Conservation (phyloP, 2,888 invertebrate genomes). For the Lagria hirta region DNA sequence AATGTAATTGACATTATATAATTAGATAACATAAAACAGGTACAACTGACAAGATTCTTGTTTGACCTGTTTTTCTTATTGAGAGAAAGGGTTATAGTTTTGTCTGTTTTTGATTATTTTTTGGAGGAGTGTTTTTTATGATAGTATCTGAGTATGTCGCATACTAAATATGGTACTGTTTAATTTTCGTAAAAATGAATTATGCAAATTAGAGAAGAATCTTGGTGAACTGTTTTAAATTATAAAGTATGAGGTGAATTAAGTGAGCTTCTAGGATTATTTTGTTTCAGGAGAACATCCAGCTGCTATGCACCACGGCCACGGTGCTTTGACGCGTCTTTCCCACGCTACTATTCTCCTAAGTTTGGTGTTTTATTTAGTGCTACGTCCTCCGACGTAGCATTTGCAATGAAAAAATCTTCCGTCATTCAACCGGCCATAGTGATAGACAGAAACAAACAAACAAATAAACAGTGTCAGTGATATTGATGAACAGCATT, state of each 20-base stretch:
- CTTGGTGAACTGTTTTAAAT: too few species aligned
- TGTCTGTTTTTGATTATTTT: too few species aligned
- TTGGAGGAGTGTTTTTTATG: too few species aligned
- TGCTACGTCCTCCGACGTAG: constrained; percentile 39
- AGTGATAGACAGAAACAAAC: constrained; percentile 35
- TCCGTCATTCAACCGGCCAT: constrained; percentile 2
- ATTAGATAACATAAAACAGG: too few species aligned
- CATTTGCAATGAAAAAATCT: constrained; percentile 20
- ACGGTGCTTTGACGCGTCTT: constrained; percentile 47
- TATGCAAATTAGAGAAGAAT: too few species aligned
- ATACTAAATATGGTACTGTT: too few species aligned
- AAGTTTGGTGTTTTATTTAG: constrained; percentile 40
- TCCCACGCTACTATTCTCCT: constrained; percentile 45
- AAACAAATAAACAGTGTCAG: constrained; percentile 34
- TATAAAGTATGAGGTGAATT: background rate
- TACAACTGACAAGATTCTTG: too few species aligned
- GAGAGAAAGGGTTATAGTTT: too few species aligned
- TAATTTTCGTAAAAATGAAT: too few species aligned
- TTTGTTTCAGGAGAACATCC: constrained; percentile 77
- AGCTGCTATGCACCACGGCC: constrained; percentile 81
- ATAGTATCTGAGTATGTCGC: too few species aligned
- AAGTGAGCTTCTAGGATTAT: constrained; percentile 26
- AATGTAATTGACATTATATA: too few species aligned
- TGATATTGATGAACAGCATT: constrained; percentile 38
- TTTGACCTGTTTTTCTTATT: too few species aligned